Percentiles rank a stretch among this genome's conserved stretches.
Evolutionary conservation across 2,797 vertebrate species (phyloP).

Genomic region (Distichodus sexfasciatus): DNA sequence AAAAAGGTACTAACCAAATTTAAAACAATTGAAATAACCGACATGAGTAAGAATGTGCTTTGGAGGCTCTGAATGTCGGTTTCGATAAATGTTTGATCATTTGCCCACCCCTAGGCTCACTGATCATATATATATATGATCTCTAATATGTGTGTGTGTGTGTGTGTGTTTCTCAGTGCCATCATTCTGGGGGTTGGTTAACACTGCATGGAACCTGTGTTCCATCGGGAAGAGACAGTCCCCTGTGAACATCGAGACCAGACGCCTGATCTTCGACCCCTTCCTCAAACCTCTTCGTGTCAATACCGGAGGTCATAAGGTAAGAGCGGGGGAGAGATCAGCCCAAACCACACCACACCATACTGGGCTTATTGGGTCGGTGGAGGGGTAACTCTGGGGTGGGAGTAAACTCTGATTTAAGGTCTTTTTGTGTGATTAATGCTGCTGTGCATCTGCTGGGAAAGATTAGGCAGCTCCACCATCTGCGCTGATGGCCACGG

Average conservation of each 20-base stretch:
- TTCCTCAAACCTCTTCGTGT: constrained; percentile 49
- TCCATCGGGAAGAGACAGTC: constrained; percentile 54
- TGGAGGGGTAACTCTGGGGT: constrained; percentile 35
- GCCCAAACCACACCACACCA: too few relatives aligned
- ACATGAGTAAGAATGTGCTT: too few relatives aligned
- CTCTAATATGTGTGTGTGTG: neutral
- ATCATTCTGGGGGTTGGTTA: constrained; percentile 57
- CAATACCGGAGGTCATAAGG: constrained; percentile 49
- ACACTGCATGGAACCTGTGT: constrained; percentile 56
- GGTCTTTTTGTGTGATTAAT: constrained; percentile 68
- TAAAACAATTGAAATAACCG: too few relatives aligned
- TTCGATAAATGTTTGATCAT: too few relatives aligned
- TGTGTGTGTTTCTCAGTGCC: constrained; percentile 43
- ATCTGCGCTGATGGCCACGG: constrained; percentile 60
- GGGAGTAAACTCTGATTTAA: constrained; percentile 61
- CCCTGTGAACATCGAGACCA: constrained; percentile 52
- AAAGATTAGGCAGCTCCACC: constrained; percentile 58
- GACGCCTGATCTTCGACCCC: constrained; percentile 54
- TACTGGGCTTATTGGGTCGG: neutral
- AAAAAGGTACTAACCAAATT: too few relatives aligned
- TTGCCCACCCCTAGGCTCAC: too few relatives aligned
- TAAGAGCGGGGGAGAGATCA: neutral
- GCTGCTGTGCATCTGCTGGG: constrained; percentile 69
- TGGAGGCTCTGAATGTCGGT: too few relatives aligned
- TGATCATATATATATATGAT: too few relatives aligned